Base-by-base conservation (phyloP, 2,888 invertebrate species). In the Taphrorychus bicolor region DNA sequence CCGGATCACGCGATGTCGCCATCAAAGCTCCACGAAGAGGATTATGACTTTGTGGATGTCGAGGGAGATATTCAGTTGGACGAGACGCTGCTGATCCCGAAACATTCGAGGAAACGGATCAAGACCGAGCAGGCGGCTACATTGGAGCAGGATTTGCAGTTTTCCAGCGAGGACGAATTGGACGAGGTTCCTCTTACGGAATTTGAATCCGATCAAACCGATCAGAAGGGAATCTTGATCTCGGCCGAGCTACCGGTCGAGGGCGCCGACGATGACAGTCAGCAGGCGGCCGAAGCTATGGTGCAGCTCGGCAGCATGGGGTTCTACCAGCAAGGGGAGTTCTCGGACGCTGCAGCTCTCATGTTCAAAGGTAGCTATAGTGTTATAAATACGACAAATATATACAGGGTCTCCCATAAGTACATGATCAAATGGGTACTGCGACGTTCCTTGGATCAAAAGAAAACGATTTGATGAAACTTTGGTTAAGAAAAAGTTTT, bases 221-320 rank as follows among this genome's bases (percentile, higher is more conserved):
- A 78, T 42, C 78, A 77, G 68, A 85, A 84, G 70, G 77, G 77
- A 22, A 75, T 82, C 58, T 70, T 82, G 22, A 81, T 81, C 57
- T 83, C 83, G 42, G 84, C 85, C 0, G 84, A 86, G 73, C 78
- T 81, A 73, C 72, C 83, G 59, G 70, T 76, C 58, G 78, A 76
- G 40, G 78, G 73, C 17, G 79, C 79, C 21, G 80, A 81, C 67
- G 79, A 79, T 74, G 81, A 81, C 71, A 82, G 82, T 73, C 90
- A 89, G 77, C 91, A 91, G 76, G 91, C 88, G 0, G 90, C 89
- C 0, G 91, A 91, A 80, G 90, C 91, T 7, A 89, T 91, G 89
- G 91, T 91, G 42, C 91, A 91, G 78, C 84, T 92, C 41, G 86
- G 87, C 2, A 87, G 88, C 72, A 86, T 89, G 80, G 88, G 88